A percentile compares a stretch with the other conserved stretches of the same genome.
Conservation (phyloP, 2,113 vertebrate species). For the Elachura formosa region DNA sequence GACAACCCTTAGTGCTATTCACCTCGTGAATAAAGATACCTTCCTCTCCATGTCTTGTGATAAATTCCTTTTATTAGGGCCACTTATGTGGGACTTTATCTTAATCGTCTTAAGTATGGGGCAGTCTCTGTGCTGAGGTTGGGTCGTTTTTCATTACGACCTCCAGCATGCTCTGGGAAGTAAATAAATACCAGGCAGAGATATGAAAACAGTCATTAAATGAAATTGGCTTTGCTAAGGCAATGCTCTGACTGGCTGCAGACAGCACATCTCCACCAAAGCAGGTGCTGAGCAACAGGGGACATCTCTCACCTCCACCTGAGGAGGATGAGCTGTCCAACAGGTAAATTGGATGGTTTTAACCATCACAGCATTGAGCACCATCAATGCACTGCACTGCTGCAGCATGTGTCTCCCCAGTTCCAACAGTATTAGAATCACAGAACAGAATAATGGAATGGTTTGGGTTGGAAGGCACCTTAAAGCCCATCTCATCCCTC, state of each 20-base stretch:
- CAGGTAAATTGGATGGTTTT: neutral
- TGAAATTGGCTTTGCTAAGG: constrained; percentile 5
- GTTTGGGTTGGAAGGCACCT: neutral
- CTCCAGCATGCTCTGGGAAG: constrained; percentile 47
- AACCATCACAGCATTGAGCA: neutral
- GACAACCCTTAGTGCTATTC: constrained; percentile 75
- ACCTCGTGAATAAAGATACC: constrained; percentile 76
- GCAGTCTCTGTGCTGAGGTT: constrained; percentile 59
- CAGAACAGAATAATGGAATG: neutral
- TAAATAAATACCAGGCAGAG: constrained; percentile 67
- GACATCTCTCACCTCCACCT: neutral
- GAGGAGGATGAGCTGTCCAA: neutral
- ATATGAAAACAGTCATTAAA: constrained; percentile 18
- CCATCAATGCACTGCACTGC: neutral
- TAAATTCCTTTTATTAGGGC: constrained; percentile 82
- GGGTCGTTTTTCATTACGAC: constrained; percentile 69
- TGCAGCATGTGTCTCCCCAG: fast-evolving
- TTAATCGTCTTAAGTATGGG: constrained; percentile 75
- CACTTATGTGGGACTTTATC: constrained; percentile 78
- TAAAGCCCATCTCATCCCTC: fast-evolving
- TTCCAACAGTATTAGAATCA: neutral
- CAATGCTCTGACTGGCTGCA: neutral
- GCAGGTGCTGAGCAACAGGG: neutral
- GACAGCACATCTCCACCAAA: neutral
- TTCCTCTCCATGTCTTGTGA: constrained; percentile 75